Evolutionary conservation across 2,888 invertebrate species (phyloP), one percentile per base, ranked within the genome.

Genomic region (Bedellia somnulentella): DNA sequence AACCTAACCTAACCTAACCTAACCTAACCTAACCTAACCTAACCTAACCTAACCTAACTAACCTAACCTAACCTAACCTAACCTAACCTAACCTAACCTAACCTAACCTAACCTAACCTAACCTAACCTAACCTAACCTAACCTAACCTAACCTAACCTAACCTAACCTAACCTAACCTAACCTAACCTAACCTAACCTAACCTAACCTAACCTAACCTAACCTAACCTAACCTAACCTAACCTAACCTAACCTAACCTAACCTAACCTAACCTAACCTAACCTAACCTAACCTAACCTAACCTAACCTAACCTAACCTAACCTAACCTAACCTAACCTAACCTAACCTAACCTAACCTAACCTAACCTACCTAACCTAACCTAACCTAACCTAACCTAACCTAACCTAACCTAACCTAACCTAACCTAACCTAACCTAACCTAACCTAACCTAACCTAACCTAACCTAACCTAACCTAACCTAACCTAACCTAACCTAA

Each of bases 161-260:
- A 32, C 32, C 32, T 32, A 32, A 32, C 32, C 32, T 32, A 32
- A 32, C 32, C 32, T 32, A 32, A 32, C 32, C 32, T 32, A 32
- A 32, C 32, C 27, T 28, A 32, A 32, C 32, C 32, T 32, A 32
- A 32, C 32, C 32, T 32, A 32, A 32, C 32, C 31, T 31, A 31
- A 31, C 31, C 23, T 26, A 34, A 29, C 31, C 31, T 31, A 31
- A 31, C 31, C 31, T 31, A 31, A 31, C 31, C 31, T 31, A 31
- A 31, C 31, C 31, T 31, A 31, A 31, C 31, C 31, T 31, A 31
- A 31, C 31, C 31, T 31, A 31, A 31, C 31, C 31, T 31, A 31
- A 31, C 31, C 31, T 31, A 31, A 31, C 31, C 31, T 31, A 31
- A 31, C 31, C 31, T 31, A 31, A 31, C 31, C 31, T 31, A 31